Evolutionary conservation across 1,140 invertebrate species (phyloP), one percentile per base, ranked within the genome.

Genomic region (Hestina assimilis): DNA sequence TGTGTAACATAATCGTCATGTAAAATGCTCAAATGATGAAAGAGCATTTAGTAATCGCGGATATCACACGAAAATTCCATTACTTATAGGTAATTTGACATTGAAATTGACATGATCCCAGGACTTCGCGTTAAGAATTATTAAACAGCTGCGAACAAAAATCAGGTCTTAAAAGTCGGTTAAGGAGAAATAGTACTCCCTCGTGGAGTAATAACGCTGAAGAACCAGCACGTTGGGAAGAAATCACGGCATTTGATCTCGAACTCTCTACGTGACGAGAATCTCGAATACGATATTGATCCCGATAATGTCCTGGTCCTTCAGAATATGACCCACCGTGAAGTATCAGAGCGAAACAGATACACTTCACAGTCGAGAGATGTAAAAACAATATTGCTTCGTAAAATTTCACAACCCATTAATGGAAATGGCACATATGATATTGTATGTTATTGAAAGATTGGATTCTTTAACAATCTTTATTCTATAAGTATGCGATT

Each of bases 201-300:
- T 43, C 12, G 40, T 29, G 51, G 35, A 54, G 61, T 48, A 63
- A 63, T 63, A 59, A 63, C 61, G 55, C 23, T 59, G 59, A 57
- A 51, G 61, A 48, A 59, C 56, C 47, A 50, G 45, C 50, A 47
- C 56, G 51, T 45, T 46, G 56, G 61, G 56, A 59, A 43, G 40
- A 54, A 63, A 63, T 63, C 61, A 63, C 61, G 61, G 56, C 61
- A 56, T 50, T 59, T 59, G 61, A 63, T 63, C 56, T 63, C 47
- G 45, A 42, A 51, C 45, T 47, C 20, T 43, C 33, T 51, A 63
- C 61, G 61, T 63, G 61, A 63, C 26, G 19, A 17, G 61, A 63
- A 63, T 63, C 41, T 50, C 40, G 45, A 19, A 59, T 41, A 41
- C 26, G 24, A 59, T 63, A 59, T 59, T 46, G 55, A 59, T 54